Conservation (phyloP, 2,888 invertebrate species). For the Yponomeuta plumbellus region DNA sequence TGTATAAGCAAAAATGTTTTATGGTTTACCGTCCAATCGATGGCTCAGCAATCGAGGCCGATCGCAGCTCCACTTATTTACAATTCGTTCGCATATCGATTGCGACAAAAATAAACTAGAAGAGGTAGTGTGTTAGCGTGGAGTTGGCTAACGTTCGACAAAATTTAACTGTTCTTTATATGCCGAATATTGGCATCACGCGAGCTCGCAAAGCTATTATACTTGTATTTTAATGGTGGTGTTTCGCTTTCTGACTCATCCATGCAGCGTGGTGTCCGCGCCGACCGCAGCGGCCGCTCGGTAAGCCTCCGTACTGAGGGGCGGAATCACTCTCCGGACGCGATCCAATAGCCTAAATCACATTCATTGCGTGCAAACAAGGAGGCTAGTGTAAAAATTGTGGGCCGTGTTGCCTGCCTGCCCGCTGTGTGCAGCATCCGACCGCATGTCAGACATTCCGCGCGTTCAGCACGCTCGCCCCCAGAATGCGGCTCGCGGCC, state of each 20-base stretch:
- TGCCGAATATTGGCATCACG: slow-evolving; percentile 25
- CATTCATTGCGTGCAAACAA: background rate
- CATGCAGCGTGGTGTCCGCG: slow-evolving; percentile 62
- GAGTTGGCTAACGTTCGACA: slow-evolving; percentile 64
- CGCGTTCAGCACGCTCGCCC: slow-evolving; percentile 62
- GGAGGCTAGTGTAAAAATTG: slow-evolving; percentile 4
- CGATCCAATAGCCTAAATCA: background rate
- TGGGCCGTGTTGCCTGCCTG: background rate
- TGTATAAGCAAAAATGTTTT: slow-evolving; percentile 70
- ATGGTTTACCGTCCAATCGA: slow-evolving; percentile 70
- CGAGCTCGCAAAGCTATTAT: slow-evolving; percentile 28
- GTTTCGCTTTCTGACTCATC: slow-evolving; percentile 72
- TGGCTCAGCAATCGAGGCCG: slow-evolving; percentile 57
- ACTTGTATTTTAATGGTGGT: slow-evolving; percentile 48
- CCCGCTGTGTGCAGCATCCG: slow-evolving; percentile 14
- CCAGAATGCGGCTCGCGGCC: slow-evolving; percentile 61
- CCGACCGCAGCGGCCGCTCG: slow-evolving; percentile 53
- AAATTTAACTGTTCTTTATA: slow-evolving; percentile 39
- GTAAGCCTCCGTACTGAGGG: too few relatives aligned
- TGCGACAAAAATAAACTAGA: slow-evolving; percentile 69
- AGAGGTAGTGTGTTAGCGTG: slow-evolving; percentile 69
- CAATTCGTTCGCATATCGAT: slow-evolving; percentile 64
- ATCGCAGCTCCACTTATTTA: slow-evolving; percentile 55
- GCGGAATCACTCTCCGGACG: too few relatives aligned
- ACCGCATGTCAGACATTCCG: slow-evolving; percentile 57